These are phyloP conservation scores for Intellagama lesueurii DNA, from an alignment of 2,797 vertebrate genomes.

Conservation along the genomic window DNA sequence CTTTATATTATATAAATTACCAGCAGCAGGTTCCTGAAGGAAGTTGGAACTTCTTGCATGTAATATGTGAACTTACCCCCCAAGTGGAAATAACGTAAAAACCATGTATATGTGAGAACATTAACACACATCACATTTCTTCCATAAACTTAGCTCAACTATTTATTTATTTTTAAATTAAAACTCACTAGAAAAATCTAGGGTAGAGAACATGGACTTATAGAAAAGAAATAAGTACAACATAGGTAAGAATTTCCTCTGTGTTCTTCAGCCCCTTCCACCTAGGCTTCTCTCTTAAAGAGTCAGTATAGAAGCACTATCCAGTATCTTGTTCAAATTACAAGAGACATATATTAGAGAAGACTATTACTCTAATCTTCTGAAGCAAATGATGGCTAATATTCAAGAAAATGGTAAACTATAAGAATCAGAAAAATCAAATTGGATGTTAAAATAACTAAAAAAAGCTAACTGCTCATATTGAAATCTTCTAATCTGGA, in stretches of 20 bases:
- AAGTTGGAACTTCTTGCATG: not conserved
- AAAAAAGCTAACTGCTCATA: not conserved
- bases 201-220: too few species aligned
- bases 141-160: not conserved
- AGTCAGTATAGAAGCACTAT: not conserved
- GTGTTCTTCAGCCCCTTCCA: too few species aligned
- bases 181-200: not conserved
- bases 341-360: not conserved
- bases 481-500: not conserved
- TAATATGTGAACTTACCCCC: not conserved
- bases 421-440: constrained; percentile 2
- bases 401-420: not conserved
- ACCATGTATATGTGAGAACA: not conserved
- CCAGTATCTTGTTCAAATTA: not conserved
- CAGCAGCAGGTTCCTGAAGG: not conserved
- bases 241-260: too few species aligned
- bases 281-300: not conserved
- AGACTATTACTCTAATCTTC: constrained; percentile 11
- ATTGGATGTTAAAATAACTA: not conserved
- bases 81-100: not conserved
- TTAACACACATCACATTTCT: not conserved
- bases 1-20: not conserved
- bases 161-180: not conserved
- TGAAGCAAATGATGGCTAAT: not conserved
- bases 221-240: too few species aligned